A percentile compares a stretch with the other conserved stretches of the same genome.
phyloP scores from a whole-genome alignment of 2,888 invertebrate genomes.

The Gisinianus flammeolus region DNA sequence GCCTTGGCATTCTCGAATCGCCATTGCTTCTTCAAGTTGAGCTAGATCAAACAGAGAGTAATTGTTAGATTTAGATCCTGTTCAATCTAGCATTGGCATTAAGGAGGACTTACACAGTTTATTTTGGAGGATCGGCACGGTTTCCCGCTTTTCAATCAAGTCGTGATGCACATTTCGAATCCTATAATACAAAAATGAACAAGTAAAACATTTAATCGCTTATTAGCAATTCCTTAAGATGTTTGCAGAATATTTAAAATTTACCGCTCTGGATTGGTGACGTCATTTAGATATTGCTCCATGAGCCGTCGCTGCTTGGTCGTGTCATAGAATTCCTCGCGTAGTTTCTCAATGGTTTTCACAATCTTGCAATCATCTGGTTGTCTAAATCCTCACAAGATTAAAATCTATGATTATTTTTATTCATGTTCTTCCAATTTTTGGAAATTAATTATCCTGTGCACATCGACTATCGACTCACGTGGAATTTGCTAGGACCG shows the following conservation, averaged over 20 bases:
- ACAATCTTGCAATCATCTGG: constrained; percentile 50
- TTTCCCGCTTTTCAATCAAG: constrained; percentile 51
- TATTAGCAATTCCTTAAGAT: too few relatives aligned
- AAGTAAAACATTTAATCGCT: not conserved
- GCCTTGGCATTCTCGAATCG: constrained; percentile 46
- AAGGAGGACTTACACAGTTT: constrained; percentile 11
- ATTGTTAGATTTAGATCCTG: not conserved
- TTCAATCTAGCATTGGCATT: not conserved
- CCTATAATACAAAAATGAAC: constrained; percentile 38
- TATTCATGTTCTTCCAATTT: too few relatives aligned
- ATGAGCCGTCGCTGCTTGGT: constrained; percentile 45
- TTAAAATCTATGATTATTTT: not conserved
- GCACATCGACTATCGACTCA: too few relatives aligned
- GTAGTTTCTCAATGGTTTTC: constrained; percentile 46
- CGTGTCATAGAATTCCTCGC: constrained; percentile 46
- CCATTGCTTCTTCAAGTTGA: constrained; percentile 48
- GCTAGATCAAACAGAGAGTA: constrained; percentile 24
- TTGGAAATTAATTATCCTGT: not conserved
- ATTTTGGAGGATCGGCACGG: constrained; percentile 43
- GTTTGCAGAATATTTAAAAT: too few relatives aligned
- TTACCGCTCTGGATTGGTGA: constrained; percentile 25
- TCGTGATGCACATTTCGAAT: constrained; percentile 54
- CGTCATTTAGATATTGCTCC: constrained; percentile 50
- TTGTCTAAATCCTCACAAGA: constrained; percentile 44
- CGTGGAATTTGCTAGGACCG: constrained; percentile 17